phyloP scores from a whole-genome alignment of 1,140 invertebrate genomes.

The Papilio polytes region DNA sequence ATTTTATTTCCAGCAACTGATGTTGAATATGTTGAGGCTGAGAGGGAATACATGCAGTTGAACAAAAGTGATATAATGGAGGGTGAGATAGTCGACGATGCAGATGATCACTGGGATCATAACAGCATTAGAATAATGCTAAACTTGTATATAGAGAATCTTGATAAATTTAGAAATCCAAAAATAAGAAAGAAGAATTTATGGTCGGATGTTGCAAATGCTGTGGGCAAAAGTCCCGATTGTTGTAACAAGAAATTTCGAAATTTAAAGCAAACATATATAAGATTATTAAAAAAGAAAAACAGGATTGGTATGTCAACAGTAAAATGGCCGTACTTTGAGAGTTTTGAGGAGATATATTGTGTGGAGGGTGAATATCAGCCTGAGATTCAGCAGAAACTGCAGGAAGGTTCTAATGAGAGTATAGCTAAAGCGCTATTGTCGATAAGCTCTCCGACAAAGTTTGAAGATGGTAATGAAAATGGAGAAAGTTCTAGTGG shows the following conservation, averaged over 20 bases:
- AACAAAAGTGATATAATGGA: conserved; percentile 68
- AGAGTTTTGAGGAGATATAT: conserved; percentile 75
- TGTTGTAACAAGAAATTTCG: conserved; percentile 79
- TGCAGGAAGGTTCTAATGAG: conserved; percentile 63
- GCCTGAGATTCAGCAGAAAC: conserved; percentile 71
- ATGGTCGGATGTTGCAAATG: conserved; percentile 70
- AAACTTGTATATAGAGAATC: conserved; percentile 70
- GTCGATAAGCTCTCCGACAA: conserved; percentile 56
- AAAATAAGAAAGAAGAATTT: conserved; percentile 79
- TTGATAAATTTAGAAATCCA: conserved; percentile 75
- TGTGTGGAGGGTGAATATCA: conserved; percentile 72
- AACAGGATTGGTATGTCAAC: conserved; percentile 58
- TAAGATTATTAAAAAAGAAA: conserved; percentile 72
- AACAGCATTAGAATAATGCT: conserved; percentile 64
- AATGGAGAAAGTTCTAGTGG: conserved; percentile 62
- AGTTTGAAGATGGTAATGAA: conserved; percentile 56
- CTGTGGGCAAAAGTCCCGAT: conserved; percentile 68
- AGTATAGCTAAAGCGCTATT: conserved; percentile 67
- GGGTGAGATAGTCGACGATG: conserved; percentile 57
- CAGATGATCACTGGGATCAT: conserved; percentile 75
- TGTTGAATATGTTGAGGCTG: conserved; percentile 65
- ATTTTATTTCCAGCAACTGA: conserved; percentile 72
- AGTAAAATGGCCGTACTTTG: conserved; percentile 78
- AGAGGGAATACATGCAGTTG: conserved; percentile 60
- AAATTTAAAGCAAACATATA: conserved; percentile 76